Conservation (phyloP, 2,888 invertebrate species). For the Crocallis elinguaria region DNA sequence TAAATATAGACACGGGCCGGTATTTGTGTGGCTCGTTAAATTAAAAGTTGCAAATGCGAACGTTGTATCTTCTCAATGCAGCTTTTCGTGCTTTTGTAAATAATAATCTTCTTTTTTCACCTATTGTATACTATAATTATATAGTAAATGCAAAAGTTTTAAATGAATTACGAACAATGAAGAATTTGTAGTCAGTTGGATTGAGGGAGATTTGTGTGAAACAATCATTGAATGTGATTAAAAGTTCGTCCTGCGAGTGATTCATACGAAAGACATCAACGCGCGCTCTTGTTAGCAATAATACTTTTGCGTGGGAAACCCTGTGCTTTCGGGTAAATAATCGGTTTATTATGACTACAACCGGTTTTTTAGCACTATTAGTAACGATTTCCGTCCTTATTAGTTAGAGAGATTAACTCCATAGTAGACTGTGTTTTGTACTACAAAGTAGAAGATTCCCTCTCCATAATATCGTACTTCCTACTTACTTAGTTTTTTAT, state of each 20-base stretch:
- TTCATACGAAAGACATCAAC: conserved; percentile 54
- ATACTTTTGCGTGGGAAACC: background rate
- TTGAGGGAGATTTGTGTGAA: background rate
- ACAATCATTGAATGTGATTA: background rate
- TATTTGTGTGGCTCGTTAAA: conserved; percentile 1
- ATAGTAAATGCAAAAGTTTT: too few relatives aligned
- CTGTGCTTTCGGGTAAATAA: too few relatives aligned
- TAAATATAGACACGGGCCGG: conserved; percentile 13
- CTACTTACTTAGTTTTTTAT: too few relatives aligned
- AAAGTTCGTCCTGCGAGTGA: conserved; percentile 12
- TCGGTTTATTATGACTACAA: too few relatives aligned
- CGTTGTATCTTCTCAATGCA: background rate
- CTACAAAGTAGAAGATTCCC: too few relatives aligned
- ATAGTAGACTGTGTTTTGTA: too few relatives aligned
- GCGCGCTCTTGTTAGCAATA: conserved; percentile 28
- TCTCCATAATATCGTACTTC: too few relatives aligned
- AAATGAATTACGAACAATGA: background rate
- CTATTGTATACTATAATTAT: background rate
- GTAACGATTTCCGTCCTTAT: too few relatives aligned
- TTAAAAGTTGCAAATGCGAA: conserved; percentile 2
- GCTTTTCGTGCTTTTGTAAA: conserved; percentile 8
- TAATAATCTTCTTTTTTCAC: background rate
- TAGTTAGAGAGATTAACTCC: too few relatives aligned
- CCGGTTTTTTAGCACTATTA: too few relatives aligned
- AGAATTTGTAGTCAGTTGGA: background rate